Evolutionary conservation across 2,113 vertebrate species (phyloP).

Genomic region (Brachyhypopomus gauderio): DNA sequence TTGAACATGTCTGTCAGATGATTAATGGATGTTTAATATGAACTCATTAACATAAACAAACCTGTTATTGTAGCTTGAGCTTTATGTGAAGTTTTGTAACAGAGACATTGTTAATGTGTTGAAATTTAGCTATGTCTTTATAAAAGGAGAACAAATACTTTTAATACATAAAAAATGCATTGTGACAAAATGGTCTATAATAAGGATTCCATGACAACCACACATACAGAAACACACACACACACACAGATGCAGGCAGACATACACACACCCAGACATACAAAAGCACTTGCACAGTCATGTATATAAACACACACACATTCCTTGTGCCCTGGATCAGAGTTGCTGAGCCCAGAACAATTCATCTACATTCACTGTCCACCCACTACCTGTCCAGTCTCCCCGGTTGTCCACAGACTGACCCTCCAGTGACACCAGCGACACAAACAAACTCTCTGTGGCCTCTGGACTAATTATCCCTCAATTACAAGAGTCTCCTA

Average conservation of each 20-base stretch:
- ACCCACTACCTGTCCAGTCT: no score
- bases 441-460: neutral
- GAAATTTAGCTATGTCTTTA: neutral
- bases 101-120: neutral
- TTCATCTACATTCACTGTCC: no score
- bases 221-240: slow-evolving; percentile 16
- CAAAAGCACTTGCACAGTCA: neutral
- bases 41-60: neutral
- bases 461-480: neutral
- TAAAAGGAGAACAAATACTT: neutral
- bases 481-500: slow-evolving; percentile 2
- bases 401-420: neutral
- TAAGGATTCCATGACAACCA: neutral
- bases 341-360: no score
- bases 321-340: no score
- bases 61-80: neutral
- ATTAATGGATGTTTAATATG: no score
- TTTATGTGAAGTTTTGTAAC: neutral
- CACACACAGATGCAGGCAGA: no score
- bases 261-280: neutral
- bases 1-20: no score
- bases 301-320: no score
- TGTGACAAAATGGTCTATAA: neutral
- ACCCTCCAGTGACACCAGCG: neutral
- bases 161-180: neutral